Conservation (phyloP, 2,888 invertebrate species). For the Cryptus armator region DNA sequence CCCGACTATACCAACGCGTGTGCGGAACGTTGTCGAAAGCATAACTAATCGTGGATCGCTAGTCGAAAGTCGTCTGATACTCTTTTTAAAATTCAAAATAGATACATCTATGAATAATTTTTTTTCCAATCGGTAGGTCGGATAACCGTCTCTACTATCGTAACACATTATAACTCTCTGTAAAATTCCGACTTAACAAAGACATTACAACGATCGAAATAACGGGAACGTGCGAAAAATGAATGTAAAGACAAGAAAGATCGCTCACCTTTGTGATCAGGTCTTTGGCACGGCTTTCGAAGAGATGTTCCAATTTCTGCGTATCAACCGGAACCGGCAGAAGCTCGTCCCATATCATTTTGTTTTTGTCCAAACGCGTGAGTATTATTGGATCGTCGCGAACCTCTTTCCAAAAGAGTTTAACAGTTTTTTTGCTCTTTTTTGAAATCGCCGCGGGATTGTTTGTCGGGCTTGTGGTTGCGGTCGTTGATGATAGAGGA, state of each 20-base stretch:
- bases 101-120: neutral
- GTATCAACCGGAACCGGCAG: slow-evolving; percentile 94
- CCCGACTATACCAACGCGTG: neutral
- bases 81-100: slow-evolving; percentile 18
- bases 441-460: slow-evolving; percentile 87
- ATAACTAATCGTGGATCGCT: slow-evolving; percentile 30
- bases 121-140: neutral
- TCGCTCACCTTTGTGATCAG: slow-evolving; percentile 94
- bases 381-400: slow-evolving; percentile 91
- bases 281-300: slow-evolving; percentile 98
- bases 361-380: slow-evolving; percentile 85
- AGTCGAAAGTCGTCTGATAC: slow-evolving; percentile 10
- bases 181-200: slow-evolving; percentile 8
- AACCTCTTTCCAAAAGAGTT: slow-evolving; percentile 99
- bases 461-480: slow-evolving; percentile 74
- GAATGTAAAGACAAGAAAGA: slow-evolving; percentile 1
- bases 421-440: slow-evolving; percentile 98
- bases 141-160: slow-evolving; percentile 1
- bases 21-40: slow-evolving; percentile 38
- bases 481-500: slow-evolving; percentile 74
- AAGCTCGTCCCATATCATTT: slow-evolving; percentile 96
- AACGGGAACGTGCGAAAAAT: slow-evolving; percentile 19
- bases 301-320: slow-evolving; percentile 97
- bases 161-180: neutral
- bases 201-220: slow-evolving; percentile 38